These are phyloP conservation scores for Capricornis sumatraensis DNA, from an alignment of 2,113 vertebrate genomes.

Conservation along the genomic window DNA sequence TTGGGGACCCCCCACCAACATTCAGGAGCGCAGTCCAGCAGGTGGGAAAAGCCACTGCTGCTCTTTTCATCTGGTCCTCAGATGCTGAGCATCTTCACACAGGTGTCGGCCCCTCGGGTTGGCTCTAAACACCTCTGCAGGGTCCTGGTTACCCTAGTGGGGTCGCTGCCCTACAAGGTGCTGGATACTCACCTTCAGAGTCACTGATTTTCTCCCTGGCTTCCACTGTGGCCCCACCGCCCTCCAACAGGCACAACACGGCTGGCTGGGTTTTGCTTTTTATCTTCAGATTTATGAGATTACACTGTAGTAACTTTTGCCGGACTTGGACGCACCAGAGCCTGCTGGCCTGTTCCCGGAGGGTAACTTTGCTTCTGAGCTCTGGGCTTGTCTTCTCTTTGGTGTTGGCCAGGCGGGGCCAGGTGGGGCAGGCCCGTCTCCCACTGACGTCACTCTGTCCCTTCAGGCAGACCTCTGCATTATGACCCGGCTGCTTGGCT, in stretches of 20 bases:
- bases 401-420: neutral
- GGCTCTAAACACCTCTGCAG: neutral
- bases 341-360: neutral
- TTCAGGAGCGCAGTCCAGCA: fast-evolving
- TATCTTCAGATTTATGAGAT: conserved; percentile 25
- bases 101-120: neutral
- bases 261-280: conserved; percentile 37
- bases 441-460: conserved; percentile 6
- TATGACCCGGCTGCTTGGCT: conserved; percentile 77
- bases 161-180: neutral
- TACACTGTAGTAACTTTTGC: neutral
- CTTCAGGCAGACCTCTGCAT: conserved; percentile 68
- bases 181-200: neutral
- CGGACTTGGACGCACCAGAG: neutral
- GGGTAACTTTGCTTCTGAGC: conserved; percentile 32
- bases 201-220: neutral
- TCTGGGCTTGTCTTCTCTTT: neutral
- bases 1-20: too few species aligned
- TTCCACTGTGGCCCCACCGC: neutral
- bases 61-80: neutral
- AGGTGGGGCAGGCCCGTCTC: neutral
- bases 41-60: neutral
- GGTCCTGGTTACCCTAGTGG: neutral
- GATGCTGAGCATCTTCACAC: neutral
- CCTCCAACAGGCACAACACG: neutral